phyloP scores from a whole-genome alignment of 1,140 invertebrate genomes.

The Grapholita molesta region DNA sequence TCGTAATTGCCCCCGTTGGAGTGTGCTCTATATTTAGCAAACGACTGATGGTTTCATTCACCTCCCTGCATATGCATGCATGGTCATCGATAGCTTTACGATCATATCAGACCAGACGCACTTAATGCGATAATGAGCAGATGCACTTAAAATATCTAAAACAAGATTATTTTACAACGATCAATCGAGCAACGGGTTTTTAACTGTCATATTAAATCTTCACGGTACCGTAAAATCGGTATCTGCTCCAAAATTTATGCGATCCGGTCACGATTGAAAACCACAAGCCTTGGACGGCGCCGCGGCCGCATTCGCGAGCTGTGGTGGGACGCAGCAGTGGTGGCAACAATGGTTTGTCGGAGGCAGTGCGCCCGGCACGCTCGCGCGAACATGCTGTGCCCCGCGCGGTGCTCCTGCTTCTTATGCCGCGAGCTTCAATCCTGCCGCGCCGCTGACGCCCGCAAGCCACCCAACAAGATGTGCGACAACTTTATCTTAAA shows the following conservation, averaged over 20 bases:
- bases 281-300: constrained; percentile 1
- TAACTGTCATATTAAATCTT: constrained; percentile 26
- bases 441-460: constrained; percentile 63
- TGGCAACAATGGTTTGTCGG: constrained; percentile 48
- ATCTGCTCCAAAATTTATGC: background rate
- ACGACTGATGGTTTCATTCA: constrained; percentile 58
- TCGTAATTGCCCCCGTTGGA: constrained; percentile 37
- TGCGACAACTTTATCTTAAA: constrained; percentile 80
- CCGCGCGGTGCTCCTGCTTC: constrained; percentile 79
- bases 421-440: constrained; percentile 79
- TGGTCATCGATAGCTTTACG: constrained; percentile 19
- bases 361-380: constrained; percentile 60
- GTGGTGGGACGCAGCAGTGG: constrained; percentile 45
- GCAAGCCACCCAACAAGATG: constrained; percentile 65
- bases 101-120: constrained; percentile 23
- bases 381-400: constrained; percentile 74
- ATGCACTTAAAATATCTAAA: constrained; percentile 22
- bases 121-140: constrained; percentile 23
- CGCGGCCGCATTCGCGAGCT: constrained; percentile 27
- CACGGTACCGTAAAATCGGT: background rate
- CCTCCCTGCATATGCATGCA: constrained; percentile 38
- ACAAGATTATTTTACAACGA: background rate
- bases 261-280: constrained; percentile 12
- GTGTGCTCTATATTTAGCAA: constrained; percentile 61
- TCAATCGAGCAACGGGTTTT: constrained; percentile 44